Conservation (phyloP, 2,888 invertebrate genomes). For the Drosophila anomelani region DNA sequence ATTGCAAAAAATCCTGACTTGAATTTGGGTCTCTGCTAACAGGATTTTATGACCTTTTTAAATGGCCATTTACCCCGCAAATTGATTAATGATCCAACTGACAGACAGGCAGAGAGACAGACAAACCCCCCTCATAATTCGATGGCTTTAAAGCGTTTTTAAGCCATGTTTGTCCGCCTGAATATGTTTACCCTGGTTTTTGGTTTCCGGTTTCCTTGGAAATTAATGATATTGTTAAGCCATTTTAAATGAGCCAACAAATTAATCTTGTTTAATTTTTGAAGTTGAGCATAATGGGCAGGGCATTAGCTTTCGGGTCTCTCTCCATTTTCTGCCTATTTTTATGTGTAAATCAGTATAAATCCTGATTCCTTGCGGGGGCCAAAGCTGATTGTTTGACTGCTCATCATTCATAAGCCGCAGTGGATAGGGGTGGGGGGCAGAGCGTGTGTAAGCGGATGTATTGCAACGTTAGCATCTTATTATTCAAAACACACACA, state of each 20-base stretch:
- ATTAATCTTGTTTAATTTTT: slow-evolving; percentile 70
- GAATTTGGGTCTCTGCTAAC: slow-evolving; percentile 29
- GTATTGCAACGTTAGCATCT: slow-evolving; percentile 65
- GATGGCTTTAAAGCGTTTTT: slow-evolving; percentile 21
- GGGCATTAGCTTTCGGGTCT: slow-evolving; percentile 22
- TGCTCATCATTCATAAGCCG: slow-evolving; percentile 69
- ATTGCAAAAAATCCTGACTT: slow-evolving; percentile 13
- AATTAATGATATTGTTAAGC: slow-evolving; percentile 67
- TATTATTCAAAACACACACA: slow-evolving; percentile 65
- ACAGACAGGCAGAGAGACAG: neutral
- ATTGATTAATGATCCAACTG: slow-evolving; percentile 64
- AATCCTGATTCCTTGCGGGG: slow-evolving; percentile 35
- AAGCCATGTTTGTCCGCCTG: slow-evolving; percentile 34
- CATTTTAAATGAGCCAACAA: slow-evolving; percentile 62
- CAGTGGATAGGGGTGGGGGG: neutral
- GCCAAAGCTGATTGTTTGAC: slow-evolving; percentile 60
- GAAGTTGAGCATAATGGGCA: slow-evolving; percentile 33
- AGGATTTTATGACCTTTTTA: slow-evolving; percentile 57
- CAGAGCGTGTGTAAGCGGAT: slow-evolving; percentile 15
- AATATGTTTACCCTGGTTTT: slow-evolving; percentile 31
- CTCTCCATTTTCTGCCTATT: neutral
- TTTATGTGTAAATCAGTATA: slow-evolving; percentile 28
- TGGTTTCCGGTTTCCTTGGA: slow-evolving; percentile 16
- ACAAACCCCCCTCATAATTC: slow-evolving; percentile 14
- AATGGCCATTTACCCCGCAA: slow-evolving; percentile 46